Evolutionary conservation across 2,113 vertebrate genomes (phyloP), one percentile per base, ranked within the genome.

Genomic region (Crotophaga sulcirostris): DNA sequence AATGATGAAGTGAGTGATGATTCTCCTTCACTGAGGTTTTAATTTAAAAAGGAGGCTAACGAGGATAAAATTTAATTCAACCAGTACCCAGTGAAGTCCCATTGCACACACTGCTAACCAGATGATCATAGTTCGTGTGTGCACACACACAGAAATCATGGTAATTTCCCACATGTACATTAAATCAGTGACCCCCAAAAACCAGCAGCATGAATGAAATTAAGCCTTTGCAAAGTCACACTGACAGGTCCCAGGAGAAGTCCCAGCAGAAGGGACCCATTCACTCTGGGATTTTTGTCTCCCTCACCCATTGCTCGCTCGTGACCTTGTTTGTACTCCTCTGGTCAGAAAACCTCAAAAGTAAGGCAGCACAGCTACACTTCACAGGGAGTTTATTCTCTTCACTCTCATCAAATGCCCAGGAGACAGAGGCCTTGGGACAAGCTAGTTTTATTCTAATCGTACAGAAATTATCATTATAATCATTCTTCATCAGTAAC

Each of bases 131-230:
- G 44, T 0, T 24, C 1, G 34, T 33, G 45, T 6, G 21, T 1
- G 49, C 23, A 38, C 21, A 63, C 42, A 18, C 3, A n/a, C 18
- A 6, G 25, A 59, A 66, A 52, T 1, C 52, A 28, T 0, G 5
- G 2, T 5, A 1, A 5, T 19, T 62, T 42, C 59, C 62, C 76
- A 10, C 34, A 40, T 1, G 11, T 0, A 38, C 4, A 3, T 5
- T 5, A 18, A 3, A 85, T 16, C 28, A 31, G 52, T 52, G 9
- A 49, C 5, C 15, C 47, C 73, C 11, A 4, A 26, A 24, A 3
- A 6, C 14, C 20, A 52, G 56, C 54, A 72, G 28, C 8, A 16
- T 1, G 0, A 56, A 26, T 1, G 12, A 12, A 31, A 36, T 0
- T 9, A 24, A 49, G 58, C 6, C 9, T 18, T n/a, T 34, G 26